Base-by-base conservation (phyloP, 2,797 vertebrate genomes). In the Anolis apletophallus region DNA sequence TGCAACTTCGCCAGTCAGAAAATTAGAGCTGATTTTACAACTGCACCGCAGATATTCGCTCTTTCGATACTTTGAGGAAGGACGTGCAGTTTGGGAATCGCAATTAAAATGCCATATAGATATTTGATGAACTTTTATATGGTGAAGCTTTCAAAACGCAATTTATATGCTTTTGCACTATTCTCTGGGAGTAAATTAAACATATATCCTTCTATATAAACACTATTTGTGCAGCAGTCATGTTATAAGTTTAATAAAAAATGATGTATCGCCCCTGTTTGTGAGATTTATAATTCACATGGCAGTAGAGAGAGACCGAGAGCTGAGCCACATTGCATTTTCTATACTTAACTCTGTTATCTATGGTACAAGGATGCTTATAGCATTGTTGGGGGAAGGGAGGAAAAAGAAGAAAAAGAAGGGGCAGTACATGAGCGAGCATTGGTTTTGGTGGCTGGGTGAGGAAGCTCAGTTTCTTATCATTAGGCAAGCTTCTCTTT, bases 331-430 rank as follows among this genome's bases (percentile, higher is more conserved):
- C 93, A 93, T 93, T 90, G 95, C 95, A 96, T 97, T 97, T 96
- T 96, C 96, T 97, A 91, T 95, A 95, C 95, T 97, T 97, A 97
- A 97, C 96, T 94, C 94, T 92, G 95, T 97, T 97, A 96, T 93
- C 93, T 94, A 92, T 83, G 81, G 94, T 87, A 81, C 19, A 40
- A 92, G 93, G 93, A 94, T 90, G 87, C 95, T 96, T 94, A 94
- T 80, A 95, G 93, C 90, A 89, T 89, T 13, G 52, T 93, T 91
- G 93, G 95, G 88, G 88, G 57, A 17, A 6, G 5, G 23, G 46
- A 85, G n/a, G n/a, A n/a, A n/a, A n/a, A 85, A n/a, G 19, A 68
- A 86, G 4, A 17, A 5, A 46, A 57, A n/a, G 57, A 71, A 69
- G 54, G 36, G 23, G 19, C 67, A n/a, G 64, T 40, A 54, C 32